phyloP scores from a whole-genome alignment of 2,797 vertebrate genomes.

The Lophotriccus pileatus region DNA sequence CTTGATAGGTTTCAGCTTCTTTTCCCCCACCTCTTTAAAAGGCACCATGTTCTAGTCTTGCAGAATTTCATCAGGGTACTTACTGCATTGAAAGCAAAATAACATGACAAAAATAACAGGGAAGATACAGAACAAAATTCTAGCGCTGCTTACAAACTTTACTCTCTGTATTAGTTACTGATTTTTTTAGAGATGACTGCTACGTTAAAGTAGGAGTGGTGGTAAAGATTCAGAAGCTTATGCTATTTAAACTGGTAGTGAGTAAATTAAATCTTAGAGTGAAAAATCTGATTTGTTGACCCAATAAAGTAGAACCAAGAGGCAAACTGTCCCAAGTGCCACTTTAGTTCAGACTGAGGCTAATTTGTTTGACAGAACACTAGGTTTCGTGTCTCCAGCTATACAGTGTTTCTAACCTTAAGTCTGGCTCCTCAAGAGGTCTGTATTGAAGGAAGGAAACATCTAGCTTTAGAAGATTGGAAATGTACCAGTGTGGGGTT shows the following conservation, averaged over 20 bases:
- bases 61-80: background rate
- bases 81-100: background rate
- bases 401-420: constrained; percentile 38
- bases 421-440: background rate
- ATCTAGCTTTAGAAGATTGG: background rate
- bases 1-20: background rate
- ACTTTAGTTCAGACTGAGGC: constrained; percentile 67
- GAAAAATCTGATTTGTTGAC: constrained; percentile 51
- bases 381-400: constrained; percentile 66
- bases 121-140: background rate
- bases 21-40: background rate
- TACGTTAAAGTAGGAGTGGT: background rate
- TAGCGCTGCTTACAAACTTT: background rate
- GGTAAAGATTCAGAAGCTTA: background rate
- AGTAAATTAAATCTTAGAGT: constrained; percentile 23
- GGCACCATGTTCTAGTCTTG: background rate
- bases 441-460: background rate
- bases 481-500: background rate
- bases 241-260: background rate
- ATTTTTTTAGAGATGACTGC: background rate
- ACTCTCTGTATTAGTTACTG: background rate
- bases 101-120: background rate
- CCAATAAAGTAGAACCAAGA: constrained; percentile 27
- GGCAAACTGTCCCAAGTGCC: constrained; percentile 72
- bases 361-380: constrained; percentile 63